These are phyloP conservation scores for Aptenodytes forsteri DNA, from an alignment of 2,113 vertebrate species.

Conservation along the genomic window DNA sequence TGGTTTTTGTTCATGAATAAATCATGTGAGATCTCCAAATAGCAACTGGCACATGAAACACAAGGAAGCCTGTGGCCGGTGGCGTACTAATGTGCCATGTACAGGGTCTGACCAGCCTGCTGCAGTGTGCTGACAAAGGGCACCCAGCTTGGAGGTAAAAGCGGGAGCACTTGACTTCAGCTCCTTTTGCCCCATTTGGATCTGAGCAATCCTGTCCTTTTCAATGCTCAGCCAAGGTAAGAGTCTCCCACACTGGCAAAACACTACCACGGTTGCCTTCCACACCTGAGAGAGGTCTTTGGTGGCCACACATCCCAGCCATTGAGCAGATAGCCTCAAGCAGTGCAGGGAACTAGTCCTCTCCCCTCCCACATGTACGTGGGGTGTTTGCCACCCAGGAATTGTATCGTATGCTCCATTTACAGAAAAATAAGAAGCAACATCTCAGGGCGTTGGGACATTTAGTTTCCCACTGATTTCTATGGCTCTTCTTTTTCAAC, in stretches of 20 bases:
- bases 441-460: not conserved
- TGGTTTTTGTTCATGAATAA: slow-evolving; percentile 29
- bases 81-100: not conserved
- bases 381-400: not conserved
- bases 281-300: not conserved
- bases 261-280: not conserved
- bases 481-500: not conserved
- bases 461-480: not conserved
- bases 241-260: not conserved
- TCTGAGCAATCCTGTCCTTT: not conserved
- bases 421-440: not conserved
- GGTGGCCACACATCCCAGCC: not conserved
- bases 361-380: not conserved
- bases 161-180: not conserved
- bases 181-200: not conserved
- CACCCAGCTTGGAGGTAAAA: not conserved
- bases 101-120: not conserved
- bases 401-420: not conserved
- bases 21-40: not conserved
- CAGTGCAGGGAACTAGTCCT: not conserved
- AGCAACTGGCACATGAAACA: not conserved
- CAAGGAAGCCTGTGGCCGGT: not conserved
- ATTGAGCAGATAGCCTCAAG: not conserved
- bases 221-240: not conserved
- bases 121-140: not conserved